Evolutionary conservation across 2,888 invertebrate genomes (phyloP).

Genomic region (Strigamia maritima): DNA sequence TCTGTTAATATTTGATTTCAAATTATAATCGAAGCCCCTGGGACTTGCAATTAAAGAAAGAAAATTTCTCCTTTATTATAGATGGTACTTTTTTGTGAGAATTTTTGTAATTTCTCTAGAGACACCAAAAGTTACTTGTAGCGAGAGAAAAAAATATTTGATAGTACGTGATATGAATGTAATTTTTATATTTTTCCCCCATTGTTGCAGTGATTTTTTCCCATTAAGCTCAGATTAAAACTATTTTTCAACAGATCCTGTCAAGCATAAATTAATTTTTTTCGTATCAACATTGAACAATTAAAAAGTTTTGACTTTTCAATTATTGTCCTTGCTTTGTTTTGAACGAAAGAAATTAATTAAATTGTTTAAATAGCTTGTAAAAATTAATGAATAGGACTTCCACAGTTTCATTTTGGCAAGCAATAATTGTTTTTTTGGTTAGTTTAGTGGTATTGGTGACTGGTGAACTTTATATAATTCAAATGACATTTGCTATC

Average conservation of each 20-base stretch:
- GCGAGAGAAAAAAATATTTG: background rate
- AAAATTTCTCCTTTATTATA: no score
- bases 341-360: conserved; percentile 8
- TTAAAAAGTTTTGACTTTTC: background rate
- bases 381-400: background rate
- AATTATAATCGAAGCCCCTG: no score
- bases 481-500: no score
- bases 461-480: no score
- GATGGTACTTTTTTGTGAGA: no score
- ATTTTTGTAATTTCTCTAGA: background rate
- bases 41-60: no score
- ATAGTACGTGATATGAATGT: background rate
- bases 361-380: background rate
- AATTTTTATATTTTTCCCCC: background rate
- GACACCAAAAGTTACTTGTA: background rate
- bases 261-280: background rate
- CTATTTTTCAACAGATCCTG: background rate
- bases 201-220: background rate
- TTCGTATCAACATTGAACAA: background rate
- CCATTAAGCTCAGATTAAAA: background rate
- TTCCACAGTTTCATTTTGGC: no score
- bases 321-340: background rate
- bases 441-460: no score
- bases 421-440: no score
- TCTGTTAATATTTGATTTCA: no score